Evolutionary conservation across 2,113 vertebrate species (phyloP), one percentile per base, ranked within the genome.

Genomic region (Solea senegalensis): DNA sequence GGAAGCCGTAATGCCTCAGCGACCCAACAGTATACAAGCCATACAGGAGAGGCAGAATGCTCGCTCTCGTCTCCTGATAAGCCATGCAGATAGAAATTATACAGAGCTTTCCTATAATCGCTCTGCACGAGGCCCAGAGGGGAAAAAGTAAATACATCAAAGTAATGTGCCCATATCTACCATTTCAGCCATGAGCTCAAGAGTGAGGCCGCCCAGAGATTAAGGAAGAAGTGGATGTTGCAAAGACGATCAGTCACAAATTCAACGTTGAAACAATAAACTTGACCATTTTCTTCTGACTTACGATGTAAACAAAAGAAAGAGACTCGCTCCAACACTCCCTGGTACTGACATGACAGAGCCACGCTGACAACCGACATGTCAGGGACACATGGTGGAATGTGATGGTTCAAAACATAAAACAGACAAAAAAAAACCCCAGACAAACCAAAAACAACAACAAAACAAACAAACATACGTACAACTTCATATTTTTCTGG

Each of bases 81-180:
- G 90, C 90, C 88, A 90, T 91, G 90, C 90, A 87, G 75, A 80
- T 78, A 77, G 56, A 78, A 78, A 78, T 67, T 84, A 73, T 40
- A 85, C 76, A 88, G 80, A 74, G 71, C 59, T 57, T 60, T 76
- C 50, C 41, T 80, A 73, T 61, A 58, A 76, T 51, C 26, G 60
- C 75, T 78, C 85, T 64, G 81, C 28, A 69, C 1, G 61, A 81
- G 67, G 81, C 65, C 80, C 76, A 63, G 56, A 69, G 43, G 59
- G 45, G 51, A 54, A 56, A 83, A 75, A 68, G 69, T 27, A 85
- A 85, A 88, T 70, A 78, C 72, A 82, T 69, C 72, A 40, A 77
- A 81, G 71, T 72, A 67, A 74, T 69, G 87, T 40, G 60, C 52
- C 61, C 11, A 66, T 11, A 78, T 78, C 57, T 48, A 86, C 55